These are phyloP conservation scores for Macrobrachium nipponense DNA, from an alignment of 1,140 invertebrate genomes.

Conservation along the genomic window DNA sequence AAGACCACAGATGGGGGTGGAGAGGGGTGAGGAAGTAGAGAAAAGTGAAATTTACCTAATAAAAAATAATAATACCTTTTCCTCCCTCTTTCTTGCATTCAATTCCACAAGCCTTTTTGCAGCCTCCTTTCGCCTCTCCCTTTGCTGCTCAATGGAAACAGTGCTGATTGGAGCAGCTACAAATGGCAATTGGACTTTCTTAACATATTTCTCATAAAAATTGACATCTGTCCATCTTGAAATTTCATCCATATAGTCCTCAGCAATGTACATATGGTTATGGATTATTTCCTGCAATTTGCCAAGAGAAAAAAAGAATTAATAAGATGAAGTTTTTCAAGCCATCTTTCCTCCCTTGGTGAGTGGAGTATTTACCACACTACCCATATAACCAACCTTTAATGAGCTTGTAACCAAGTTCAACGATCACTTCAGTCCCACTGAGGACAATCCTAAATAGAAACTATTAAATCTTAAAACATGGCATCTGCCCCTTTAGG, in stretches of 20 bases:
- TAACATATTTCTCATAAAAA: slow-evolving; percentile 86
- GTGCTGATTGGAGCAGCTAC: slow-evolving; percentile 72
- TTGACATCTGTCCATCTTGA: slow-evolving; percentile 83
- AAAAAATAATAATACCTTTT: slow-evolving; percentile 72
- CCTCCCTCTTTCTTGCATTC: slow-evolving; percentile 81
- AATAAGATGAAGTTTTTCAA: slow-evolving; percentile 7
- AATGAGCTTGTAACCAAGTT: too few species aligned
- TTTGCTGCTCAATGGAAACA: slow-evolving; percentile 80
- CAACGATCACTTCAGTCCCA: too few species aligned
- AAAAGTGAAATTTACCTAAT: neutral
- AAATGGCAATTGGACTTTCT: slow-evolving; percentile 87
- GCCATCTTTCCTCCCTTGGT: too few species aligned
- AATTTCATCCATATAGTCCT: slow-evolving; percentile 84
- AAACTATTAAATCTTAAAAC: too few species aligned
- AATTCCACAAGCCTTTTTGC: slow-evolving; percentile 76
- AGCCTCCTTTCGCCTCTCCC: slow-evolving; percentile 85
- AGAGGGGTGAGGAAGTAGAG: neutral
- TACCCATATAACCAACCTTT: too few species aligned
- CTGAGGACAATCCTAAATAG: too few species aligned
- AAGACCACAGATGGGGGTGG: too few species aligned
- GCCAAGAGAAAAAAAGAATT: neutral
- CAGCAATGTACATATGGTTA: slow-evolving; percentile 81
- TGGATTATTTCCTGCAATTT: slow-evolving; percentile 80
- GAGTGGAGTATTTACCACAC: neutral
- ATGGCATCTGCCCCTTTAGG: too few species aligned